phyloP scores from a whole-genome alignment of 2,113 vertebrate species.

The Irena cyanogastra region DNA sequence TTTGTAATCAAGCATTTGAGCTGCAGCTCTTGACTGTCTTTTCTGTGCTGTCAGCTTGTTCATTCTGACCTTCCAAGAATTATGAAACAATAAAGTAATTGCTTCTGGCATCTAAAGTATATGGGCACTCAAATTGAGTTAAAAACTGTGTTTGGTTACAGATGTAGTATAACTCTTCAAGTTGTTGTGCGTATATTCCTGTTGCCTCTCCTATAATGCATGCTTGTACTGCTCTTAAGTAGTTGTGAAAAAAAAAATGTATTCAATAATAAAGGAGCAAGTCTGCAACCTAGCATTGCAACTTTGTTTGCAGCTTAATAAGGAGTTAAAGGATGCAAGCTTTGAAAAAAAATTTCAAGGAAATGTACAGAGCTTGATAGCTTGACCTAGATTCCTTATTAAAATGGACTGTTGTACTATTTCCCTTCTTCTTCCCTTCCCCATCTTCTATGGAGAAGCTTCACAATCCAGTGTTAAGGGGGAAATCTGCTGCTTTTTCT shows the following conservation, averaged over 20 bases:
- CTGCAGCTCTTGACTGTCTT: background rate
- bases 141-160: background rate
- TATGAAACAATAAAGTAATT: background rate
- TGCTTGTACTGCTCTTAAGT: background rate
- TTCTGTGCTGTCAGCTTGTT: background rate
- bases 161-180: background rate
- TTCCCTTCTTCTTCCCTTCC: background rate
- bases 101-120: background rate
- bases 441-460: background rate
- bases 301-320: background rate
- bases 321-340: background rate
- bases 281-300: background rate
- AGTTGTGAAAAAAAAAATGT: background rate
- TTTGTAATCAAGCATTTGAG: background rate
- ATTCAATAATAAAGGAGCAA: background rate
- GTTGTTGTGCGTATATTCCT: background rate
- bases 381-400: slow-evolving; percentile 33
- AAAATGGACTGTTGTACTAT: background rate
- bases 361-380: background rate
- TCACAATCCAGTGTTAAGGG: background rate
- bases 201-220: background rate
- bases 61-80: background rate
- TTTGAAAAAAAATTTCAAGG: background rate
- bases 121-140: background rate
- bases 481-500: background rate